Base-by-base conservation (phyloP, 1,140 invertebrate species). In the Proctacanthus coquilletti region DNA sequence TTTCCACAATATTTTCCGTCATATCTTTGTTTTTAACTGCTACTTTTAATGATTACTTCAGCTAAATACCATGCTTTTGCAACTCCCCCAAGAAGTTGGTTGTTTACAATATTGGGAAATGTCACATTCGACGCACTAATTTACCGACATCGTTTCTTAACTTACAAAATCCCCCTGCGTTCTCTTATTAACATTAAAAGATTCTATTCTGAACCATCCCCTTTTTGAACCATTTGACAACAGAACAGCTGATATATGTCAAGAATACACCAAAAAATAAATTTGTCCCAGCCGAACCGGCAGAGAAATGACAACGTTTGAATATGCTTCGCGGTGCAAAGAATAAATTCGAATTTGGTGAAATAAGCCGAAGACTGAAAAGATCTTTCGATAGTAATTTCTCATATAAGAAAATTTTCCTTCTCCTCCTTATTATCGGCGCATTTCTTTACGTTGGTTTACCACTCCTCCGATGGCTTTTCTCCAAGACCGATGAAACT, bases 391-490 rank as follows among this genome's bases (percentile, higher is more conserved):
- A 77, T 40, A 68, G 71, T 13, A 73, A 72, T 47, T 62, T 68
- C 42, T 77, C 75, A 2, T 73, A 74, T 52, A 69, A 77, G 38
- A 75, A 74, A 47, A 50, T 78, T 32, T 66, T 80, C 43, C 44
- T 80, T 32, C 40, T 80, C 36, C 42, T 75, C 8, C 49, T 79
- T 6, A 52, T 75, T 21, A 54, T 71, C 33, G 68, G 73, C 46
- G 52, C 78, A 23, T 51, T 81, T 18, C 60, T 81, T 18, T 78
- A 80, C 45, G 53, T 77, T 36, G 73, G 74, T 21, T 74, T 75
- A 25, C 61, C 64, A 21, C 50, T 79, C 18, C 64, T 74, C 49
- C 69, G 70, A 36, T 77, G 72, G 65, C 45, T 80, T 6, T 71
- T 72, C 44, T 51, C 59, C 43, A 49, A 62, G 55, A 47, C 55